Percentiles rank a stretch among this genome's conserved stretches.
Evolutionary conservation across 2,888 invertebrate genomes (phyloP).

Genomic region (Zeuzera pyrina): DNA sequence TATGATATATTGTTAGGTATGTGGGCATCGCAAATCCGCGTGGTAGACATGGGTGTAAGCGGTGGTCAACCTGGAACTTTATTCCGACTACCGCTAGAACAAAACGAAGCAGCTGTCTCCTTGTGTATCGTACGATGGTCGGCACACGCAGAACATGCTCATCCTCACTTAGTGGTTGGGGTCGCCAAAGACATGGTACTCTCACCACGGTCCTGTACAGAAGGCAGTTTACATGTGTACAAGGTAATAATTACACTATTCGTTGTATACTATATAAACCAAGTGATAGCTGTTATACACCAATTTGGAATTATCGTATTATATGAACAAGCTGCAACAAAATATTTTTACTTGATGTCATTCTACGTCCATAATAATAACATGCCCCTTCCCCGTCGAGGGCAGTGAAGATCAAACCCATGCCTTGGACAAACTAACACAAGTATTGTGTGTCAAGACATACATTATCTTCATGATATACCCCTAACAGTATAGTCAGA

Average conservation of each 20-base stretch:
- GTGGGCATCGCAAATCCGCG: constrained; percentile 94
- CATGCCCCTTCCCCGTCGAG: too few species aligned
- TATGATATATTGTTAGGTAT: constrained; percentile 84
- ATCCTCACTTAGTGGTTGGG: constrained; percentile 84
- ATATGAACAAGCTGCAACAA: too few species aligned
- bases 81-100: constrained; percentile 86
- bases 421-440: background rate
- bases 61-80: constrained; percentile 79
- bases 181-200: constrained; percentile 92
- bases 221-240: constrained; percentile 92
- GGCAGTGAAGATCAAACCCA: background rate
- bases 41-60: constrained; percentile 84
- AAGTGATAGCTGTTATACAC: too few species aligned
- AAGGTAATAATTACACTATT: constrained; percentile 52
- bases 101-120: constrained; percentile 97
- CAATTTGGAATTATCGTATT: too few species aligned
- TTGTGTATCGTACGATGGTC: constrained; percentile 87
- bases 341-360: too few species aligned
- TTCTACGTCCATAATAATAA: too few species aligned
- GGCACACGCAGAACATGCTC: constrained; percentile 55
- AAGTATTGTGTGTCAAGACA: too few species aligned
- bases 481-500: too few species aligned
- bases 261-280: too few species aligned
- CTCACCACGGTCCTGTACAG: constrained; percentile 86
- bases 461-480: too few species aligned